These are phyloP conservation scores for Cordilura impudica DNA, from an alignment of 2,888 invertebrate species.

Conservation along the genomic window DNA sequence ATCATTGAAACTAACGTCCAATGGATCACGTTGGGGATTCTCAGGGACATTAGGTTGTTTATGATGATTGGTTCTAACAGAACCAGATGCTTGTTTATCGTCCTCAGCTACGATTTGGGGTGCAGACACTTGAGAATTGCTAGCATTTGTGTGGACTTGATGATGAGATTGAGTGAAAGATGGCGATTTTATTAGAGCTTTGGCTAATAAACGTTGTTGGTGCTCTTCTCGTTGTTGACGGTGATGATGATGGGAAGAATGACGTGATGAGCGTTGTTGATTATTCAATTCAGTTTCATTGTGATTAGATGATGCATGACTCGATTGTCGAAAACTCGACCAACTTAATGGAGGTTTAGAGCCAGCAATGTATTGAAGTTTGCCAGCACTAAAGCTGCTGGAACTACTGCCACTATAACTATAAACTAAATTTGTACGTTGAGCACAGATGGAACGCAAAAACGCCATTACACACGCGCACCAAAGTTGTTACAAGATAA, in stretches of 20 bases:
- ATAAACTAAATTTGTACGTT: constrained; percentile 74
- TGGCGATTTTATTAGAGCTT: constrained; percentile 26
- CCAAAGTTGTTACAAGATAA: constrained; percentile 61
- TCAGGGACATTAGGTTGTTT: constrained; percentile 65
- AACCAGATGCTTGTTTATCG: constrained; percentile 26
- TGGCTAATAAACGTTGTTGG: constrained; percentile 34
- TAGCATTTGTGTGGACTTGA: constrained; percentile 63
- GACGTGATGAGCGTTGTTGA: constrained; percentile 9
- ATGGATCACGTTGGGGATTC: constrained; percentile 80
- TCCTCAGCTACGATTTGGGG: constrained; percentile 36
- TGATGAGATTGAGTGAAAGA: constrained; percentile 32
- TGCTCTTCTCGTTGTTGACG: constrained; percentile 16
- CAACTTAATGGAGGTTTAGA: constrained; percentile 45
- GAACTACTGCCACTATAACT: constrained; percentile 65
- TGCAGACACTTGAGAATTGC: constrained; percentile 52
- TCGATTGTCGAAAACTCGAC: constrained; percentile 48
- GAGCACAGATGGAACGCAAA: constrained; percentile 76
- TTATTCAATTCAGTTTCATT: constrained; percentile 51
- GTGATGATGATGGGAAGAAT: constrained; percentile 34
- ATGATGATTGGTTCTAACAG: constrained; percentile 16
- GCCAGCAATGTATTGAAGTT: constrained; percentile 45
- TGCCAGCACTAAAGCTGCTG: constrained; percentile 55
- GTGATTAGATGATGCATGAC: constrained; percentile 40
- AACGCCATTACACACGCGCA: constrained; percentile 77
- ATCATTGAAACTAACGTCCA: constrained; percentile 92